Evolutionary conservation across 2,797 vertebrate genomes (phyloP).

Genomic region (Xiphorhynchus erythropygius): DNA sequence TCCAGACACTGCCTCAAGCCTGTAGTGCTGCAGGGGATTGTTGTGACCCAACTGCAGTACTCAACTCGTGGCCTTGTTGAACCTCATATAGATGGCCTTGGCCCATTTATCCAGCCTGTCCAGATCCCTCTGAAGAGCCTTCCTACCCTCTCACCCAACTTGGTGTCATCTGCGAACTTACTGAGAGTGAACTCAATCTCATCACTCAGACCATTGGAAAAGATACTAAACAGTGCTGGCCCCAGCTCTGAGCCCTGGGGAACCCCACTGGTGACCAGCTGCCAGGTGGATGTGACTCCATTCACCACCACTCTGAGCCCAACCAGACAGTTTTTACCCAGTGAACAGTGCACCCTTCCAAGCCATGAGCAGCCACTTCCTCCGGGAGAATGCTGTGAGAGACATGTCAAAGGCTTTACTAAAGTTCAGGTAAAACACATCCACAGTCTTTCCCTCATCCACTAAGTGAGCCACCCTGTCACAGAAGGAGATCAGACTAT

Average conservation of each 20-base stretch:
- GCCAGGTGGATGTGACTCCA: not conserved
- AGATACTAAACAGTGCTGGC: not conserved
- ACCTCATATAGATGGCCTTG: not conserved
- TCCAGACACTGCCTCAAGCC: not conserved
- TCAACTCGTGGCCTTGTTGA: not conserved
- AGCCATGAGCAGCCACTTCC: not conserved
- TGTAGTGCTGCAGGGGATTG: not conserved
- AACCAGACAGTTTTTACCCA: not conserved
- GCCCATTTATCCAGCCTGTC: fast-evolving
- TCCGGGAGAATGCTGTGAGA: not conserved
- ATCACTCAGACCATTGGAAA: not conserved
- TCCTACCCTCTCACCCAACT: not conserved
- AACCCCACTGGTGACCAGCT: not conserved
- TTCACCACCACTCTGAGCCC: not conserved
- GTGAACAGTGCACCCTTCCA: not conserved
- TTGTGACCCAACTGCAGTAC: not conserved
- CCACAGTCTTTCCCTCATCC: not conserved
- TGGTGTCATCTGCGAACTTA: not conserved
- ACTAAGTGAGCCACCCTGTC: not conserved
- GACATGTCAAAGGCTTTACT: not conserved
- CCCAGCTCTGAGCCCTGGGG: not conserved
- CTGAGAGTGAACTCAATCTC: not conserved
- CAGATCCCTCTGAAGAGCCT: not conserved
- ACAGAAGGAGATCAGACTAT: not conserved
- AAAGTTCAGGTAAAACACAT: not conserved